Base-by-base conservation (phyloP, 2,113 vertebrate genomes). In the Forbesichthys papilliferus region DNA sequence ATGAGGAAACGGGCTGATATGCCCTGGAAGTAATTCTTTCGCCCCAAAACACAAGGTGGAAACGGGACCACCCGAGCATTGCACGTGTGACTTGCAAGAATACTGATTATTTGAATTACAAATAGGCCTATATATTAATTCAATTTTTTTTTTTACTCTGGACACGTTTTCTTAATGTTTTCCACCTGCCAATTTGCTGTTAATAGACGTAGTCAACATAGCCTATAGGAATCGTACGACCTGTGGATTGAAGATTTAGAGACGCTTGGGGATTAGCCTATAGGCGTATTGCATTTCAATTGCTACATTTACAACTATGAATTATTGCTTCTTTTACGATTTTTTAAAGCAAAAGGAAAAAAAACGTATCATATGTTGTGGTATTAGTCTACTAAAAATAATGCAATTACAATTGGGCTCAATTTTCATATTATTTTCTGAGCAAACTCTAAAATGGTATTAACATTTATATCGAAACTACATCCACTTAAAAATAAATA, bases 11-110 rank as follows among this genome's bases (percentile, higher is more conserved):
- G 80, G 84, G 80, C 67, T 87, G 77, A 84, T 88, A 78, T 92
- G 92, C 90, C 90, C 92, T 92, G 92, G 92, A 93, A 93, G 92
- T 93, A 84, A 90, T 92, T 92, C 86, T 86, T 87, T 82, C 81
- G 64, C 87, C 86, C 84, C 62, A 69, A 84, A 72, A 83, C 68
- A 82, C 74, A 89, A 88, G 85, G 83, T 87, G 82, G 79, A 78
- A 82, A 59, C 33, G 55, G 69, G 83, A 85, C 68, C 78, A 88
- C 72, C 73, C 72, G 71, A 73, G 61, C 69, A 61, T 48, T n/a
- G 42, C 89, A 90, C 87, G 88, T 88, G 88, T 60, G 7, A 6
- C 57, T 27, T 6, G 42, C 18, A 65, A 33, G 5, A 62, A 13
- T 54, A 34, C 66, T 52, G 59, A 58, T 71, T 75, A 59, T 6